Evolutionary conservation across 2,888 invertebrate genomes (phyloP), one percentile per base, ranked within the genome.

Genomic region (Meteorus cinctellus): DNA sequence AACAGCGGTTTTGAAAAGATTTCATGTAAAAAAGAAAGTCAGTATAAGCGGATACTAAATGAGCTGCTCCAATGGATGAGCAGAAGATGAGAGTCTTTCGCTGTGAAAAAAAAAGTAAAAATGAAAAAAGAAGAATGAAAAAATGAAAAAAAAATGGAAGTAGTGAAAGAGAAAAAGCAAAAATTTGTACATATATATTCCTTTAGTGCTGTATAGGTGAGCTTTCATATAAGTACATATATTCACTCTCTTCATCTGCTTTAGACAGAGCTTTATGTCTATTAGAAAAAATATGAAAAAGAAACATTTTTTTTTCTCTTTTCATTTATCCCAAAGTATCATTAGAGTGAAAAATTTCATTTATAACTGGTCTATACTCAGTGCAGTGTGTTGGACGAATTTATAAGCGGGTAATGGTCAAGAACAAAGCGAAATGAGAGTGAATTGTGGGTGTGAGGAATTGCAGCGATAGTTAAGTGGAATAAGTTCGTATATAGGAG

Each of bases 31-130:
- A 69, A 72, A 73, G 76, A 68, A 55, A 34, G 76, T 55, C 55
- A 1, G 55, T 55, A 55, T 78, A 78, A 78, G 68, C 71, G 74
- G 76, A 76, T 78, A 68, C 74, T 75, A 78, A 76, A 78, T 78
- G 78, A 78, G 76, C 74, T 71, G 60, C 72, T 69, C 72, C 74
- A 74, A 67, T 72, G 71, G 67, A 74, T 67, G 71, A 48, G 48
- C 10, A 65, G 41, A 68, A 74, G 74, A 74, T 71, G 78, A 78
- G 67, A 72, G 65, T 60, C 70, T 67, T 55, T 55, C 34, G 65
- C 36, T 36, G 65, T 65, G 65, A 65, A 36, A 19, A 16, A 34
- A 31, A 65, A 65, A 34, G 19, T 29, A 66, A 63, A 31, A 63
- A 60, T 31, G 31, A 59, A 72, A 24, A 24, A n/a, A 62, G 72